Evolutionary conservation across 2,113 vertebrate species (phyloP).

Genomic region (Sander lucioperca): DNA sequence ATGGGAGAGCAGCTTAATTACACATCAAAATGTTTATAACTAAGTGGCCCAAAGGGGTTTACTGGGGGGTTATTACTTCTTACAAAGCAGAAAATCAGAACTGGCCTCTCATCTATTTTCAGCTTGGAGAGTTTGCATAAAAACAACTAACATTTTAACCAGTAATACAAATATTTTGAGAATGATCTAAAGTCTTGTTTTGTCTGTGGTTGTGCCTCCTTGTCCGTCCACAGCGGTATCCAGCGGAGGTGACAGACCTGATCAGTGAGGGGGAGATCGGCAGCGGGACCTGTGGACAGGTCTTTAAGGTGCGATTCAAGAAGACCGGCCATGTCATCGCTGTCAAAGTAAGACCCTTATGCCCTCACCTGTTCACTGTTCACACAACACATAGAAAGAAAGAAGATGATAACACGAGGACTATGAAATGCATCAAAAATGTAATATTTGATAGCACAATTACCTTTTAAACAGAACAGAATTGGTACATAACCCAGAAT

Average conservation of each 20-base stretch:
- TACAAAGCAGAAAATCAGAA: not conserved
- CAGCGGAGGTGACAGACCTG: constrained; percentile 93
- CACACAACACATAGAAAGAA: not conserved
- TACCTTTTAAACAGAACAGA: not conserved
- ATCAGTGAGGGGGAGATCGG: constrained; percentile 95
- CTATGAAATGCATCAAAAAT: too few relatives aligned
- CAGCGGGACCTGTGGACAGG: constrained; percentile 96
- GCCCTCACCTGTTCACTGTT: not conserved
- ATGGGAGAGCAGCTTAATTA: constrained; percentile 24
- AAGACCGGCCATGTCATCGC: constrained; percentile 92
- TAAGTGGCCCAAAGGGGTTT: not conserved
- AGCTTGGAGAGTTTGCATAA: not conserved
- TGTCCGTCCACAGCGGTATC: constrained; percentile 86
- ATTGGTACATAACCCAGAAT: too few relatives aligned
- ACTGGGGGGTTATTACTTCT: not conserved
- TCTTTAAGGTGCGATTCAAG: constrained; percentile 95
- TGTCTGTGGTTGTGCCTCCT: not conserved
- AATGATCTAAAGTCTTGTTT: not conserved
- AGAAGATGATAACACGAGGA: too few relatives aligned
- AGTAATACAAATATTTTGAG: not conserved
- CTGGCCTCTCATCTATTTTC: not conserved
- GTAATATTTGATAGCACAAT: too few relatives aligned
- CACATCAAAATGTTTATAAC: constrained; percentile 33
- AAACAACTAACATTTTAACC: not conserved
- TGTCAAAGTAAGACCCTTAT: constrained; percentile 88